Percentiles rank a stretch among this genome's conserved stretches.
Conservation (phyloP, 2,797 vertebrate genomes). For the Margarornis squamiger region DNA sequence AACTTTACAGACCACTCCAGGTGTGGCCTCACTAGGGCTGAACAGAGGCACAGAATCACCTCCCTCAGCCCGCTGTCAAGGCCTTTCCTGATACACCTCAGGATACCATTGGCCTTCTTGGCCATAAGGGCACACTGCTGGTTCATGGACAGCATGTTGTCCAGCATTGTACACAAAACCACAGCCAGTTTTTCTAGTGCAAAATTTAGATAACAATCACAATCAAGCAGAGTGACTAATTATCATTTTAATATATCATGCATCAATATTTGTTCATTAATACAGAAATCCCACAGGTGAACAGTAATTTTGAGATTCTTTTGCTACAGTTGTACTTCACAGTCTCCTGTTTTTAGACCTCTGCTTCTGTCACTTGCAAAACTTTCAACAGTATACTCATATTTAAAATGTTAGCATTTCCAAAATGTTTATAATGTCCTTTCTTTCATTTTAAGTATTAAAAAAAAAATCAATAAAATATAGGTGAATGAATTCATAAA, state of each 20-base stretch:
- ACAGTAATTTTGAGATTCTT: neutral
- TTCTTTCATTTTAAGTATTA: neutral
- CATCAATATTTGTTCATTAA: neutral
- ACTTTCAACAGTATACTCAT: neutral
- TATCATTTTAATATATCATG: neutral
- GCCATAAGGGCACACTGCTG: neutral
- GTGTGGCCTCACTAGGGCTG: neutral
- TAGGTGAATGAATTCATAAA: neutral
- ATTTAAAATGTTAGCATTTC: neutral
- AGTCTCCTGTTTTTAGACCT: neutral
- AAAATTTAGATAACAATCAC: neutral
- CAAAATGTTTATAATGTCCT: neutral
- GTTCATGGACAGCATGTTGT: neutral
- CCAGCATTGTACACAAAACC: neutral
- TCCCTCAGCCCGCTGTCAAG: fast-evolving
- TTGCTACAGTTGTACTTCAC: neutral
- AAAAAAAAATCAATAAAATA: neutral
- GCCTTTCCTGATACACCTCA: neutral
- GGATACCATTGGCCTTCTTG: fast-evolving
- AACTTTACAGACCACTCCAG: neutral
- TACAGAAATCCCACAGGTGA: neutral
- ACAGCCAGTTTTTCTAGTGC: neutral
- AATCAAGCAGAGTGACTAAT: neutral
- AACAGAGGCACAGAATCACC: neutral
- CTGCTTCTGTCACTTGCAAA: neutral